Percentiles rank a stretch among this genome's conserved stretches.
Evolutionary conservation across 2,797 vertebrate genomes (phyloP).

Genomic region (Sebastes elongatus): DNA sequence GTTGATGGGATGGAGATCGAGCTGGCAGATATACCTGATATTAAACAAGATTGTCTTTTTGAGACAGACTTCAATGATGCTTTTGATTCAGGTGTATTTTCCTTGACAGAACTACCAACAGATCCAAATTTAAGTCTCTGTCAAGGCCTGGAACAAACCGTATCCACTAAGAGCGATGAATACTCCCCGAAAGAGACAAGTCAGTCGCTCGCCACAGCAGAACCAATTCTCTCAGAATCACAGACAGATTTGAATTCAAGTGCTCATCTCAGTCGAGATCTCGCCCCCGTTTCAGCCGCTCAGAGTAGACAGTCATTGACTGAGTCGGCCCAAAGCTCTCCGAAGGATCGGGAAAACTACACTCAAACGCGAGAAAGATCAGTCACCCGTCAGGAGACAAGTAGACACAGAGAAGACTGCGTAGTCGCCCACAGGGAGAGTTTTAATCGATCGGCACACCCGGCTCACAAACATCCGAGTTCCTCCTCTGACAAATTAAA

Average conservation of each 20-base stretch:
- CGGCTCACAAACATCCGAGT: slow-evolving; percentile 14
- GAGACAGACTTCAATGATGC: slow-evolving; percentile 38
- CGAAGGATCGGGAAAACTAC: slow-evolving; percentile 37
- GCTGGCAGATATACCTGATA: neutral
- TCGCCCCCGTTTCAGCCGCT: neutral
- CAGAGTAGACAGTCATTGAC: neutral
- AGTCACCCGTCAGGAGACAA: slow-evolving; percentile 14
- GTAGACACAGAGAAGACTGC: slow-evolving; percentile 25
- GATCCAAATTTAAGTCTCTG: slow-evolving; percentile 5
- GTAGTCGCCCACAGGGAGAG: slow-evolving; percentile 2
- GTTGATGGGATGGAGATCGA: slow-evolving; percentile 15
- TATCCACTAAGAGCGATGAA: neutral
- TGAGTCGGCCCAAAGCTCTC: slow-evolving; percentile 16
- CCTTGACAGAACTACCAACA: slow-evolving; percentile 29
- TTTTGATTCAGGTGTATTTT: slow-evolving; percentile 49
- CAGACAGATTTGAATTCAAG: slow-evolving; percentile 28
- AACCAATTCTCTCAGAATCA: slow-evolving; percentile 11
- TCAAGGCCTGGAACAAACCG: slow-evolving; percentile 6
- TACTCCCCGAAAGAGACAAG: neutral
- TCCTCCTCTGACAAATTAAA: slow-evolving; percentile 61
- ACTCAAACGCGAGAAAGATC: slow-evolving; percentile 41
- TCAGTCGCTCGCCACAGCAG: neutral
- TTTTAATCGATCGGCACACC: slow-evolving; percentile 4
- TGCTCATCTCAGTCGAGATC: slow-evolving; percentile 13
- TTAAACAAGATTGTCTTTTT: slow-evolving; percentile 12